phyloP scores from a whole-genome alignment of 2,113 vertebrate genomes.

The Ammodytes marinus region DNA sequence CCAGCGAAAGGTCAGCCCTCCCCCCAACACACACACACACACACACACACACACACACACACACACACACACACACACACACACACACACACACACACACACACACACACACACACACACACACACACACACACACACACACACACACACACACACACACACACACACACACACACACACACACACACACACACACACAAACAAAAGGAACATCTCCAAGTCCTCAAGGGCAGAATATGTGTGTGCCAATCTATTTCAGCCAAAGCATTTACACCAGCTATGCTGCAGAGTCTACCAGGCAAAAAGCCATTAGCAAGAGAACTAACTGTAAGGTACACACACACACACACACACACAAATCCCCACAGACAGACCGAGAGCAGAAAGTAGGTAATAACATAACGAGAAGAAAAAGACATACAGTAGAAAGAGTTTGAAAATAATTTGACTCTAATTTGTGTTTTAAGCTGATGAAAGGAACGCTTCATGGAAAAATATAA shows the following conservation, averaged over 20 bases:
- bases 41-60: constrained; percentile 1
- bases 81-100: neutral
- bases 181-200: neutral
- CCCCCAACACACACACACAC: constrained; percentile 1
- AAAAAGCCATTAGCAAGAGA: constrained; percentile 35
- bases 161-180: neutral
- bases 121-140: neutral
- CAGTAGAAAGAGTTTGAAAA: neutral
- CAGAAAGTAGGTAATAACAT: neutral
- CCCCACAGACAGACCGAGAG: neutral
- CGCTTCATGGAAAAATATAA: neutral
- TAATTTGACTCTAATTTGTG: neutral
- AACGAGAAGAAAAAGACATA: neutral
- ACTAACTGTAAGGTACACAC: constrained; percentile 4
- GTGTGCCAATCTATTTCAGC: constrained; percentile 21
- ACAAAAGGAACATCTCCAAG: neutral
- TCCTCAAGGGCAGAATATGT: constrained; percentile 9
- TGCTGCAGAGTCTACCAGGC: constrained; percentile 35
- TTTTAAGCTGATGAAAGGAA: constrained; percentile 2
- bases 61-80: neutral
- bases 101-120: neutral
- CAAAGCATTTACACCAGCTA: constrained; percentile 10
- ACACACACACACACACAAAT: no score
- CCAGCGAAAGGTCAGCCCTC: neutral
- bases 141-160: constrained; percentile 7